Percentiles rank a stretch among this genome's conserved stretches.
Evolutionary conservation across 2,797 vertebrate genomes (phyloP).

Genomic region (Picus viridis): DNA sequence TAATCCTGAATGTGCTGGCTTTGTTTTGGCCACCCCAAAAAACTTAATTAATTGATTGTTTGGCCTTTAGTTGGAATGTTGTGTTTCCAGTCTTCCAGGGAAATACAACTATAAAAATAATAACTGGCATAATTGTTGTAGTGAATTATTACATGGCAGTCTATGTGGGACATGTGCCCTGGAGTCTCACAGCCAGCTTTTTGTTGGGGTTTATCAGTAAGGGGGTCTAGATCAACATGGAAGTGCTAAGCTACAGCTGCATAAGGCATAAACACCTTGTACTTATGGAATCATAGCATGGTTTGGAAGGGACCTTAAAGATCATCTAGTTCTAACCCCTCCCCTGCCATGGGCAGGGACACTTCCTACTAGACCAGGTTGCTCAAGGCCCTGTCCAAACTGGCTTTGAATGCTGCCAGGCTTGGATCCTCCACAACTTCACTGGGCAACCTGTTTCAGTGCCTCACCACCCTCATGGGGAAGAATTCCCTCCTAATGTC

Average conservation of each 20-base stretch:
- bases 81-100: conserved; percentile 52
- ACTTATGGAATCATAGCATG: too few species aligned
- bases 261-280: neutral
- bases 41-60: conserved; percentile 10
- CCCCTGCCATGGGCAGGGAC: too few species aligned
- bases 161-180: neutral
- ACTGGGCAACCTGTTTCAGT: too few species aligned
- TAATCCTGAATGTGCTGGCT: neutral
- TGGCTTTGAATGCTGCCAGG: too few species aligned
- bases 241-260: neutral
- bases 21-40: neutral
- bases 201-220: neutral
- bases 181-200: neutral
- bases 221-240: accelerated
- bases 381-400: too few species aligned
- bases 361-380: too few species aligned
- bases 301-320: too few species aligned
- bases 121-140: conserved; percentile 14
- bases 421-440: too few species aligned
- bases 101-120: conserved; percentile 42
- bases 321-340: too few species aligned
- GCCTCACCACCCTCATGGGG: too few species aligned
- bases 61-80: conserved; percentile 61
- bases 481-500: too few species aligned
- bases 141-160: neutral